These are phyloP conservation scores for Chloroclystis v-ata DNA, from an alignment of 2,888 invertebrate genomes.

Conservation along the genomic window DNA sequence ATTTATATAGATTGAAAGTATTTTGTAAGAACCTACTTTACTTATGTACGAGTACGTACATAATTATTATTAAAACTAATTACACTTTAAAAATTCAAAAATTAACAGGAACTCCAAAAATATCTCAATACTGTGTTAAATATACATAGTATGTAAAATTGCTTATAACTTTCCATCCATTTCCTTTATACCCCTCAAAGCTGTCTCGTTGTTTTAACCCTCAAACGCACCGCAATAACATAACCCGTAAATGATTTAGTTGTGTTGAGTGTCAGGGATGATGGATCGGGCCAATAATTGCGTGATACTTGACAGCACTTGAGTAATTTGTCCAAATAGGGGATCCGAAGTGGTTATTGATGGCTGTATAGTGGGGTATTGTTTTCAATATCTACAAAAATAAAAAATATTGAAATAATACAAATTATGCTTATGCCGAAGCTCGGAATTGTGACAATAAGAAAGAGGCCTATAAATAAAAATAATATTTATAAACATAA, in stretches of 20 bases:
- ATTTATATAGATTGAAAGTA: too few species aligned
- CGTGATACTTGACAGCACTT: constrained; percentile 54
- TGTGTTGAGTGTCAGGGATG: constrained; percentile 66
- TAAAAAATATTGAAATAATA: neutral
- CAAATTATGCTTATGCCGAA: too few species aligned
- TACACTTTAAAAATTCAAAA: too few species aligned
- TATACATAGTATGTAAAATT: too few species aligned
- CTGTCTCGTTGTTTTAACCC: constrained; percentile 35
- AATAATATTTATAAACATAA: too few species aligned
- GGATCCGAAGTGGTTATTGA: constrained; percentile 51
- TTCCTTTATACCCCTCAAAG: neutral
- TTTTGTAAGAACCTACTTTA: too few species aligned
- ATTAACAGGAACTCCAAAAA: too few species aligned
- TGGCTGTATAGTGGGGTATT: constrained; percentile 44
- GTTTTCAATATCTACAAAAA: constrained; percentile 29
- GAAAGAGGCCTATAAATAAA: too few species aligned
- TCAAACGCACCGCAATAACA: constrained; percentile 28
- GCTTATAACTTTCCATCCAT: neutral
- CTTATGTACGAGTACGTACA: too few species aligned
- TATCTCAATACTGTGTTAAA: too few species aligned
- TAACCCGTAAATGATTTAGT: constrained; percentile 69
- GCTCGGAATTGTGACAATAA: too few species aligned
- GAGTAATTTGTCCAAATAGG: constrained; percentile 55
- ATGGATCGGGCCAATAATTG: constrained; percentile 74
- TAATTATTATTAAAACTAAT: too few species aligned